Percentiles rank a stretch among this genome's conserved stretches.
phyloP scores from a whole-genome alignment of 2,888 invertebrate species.

The Stictocephala bisonia region DNA sequence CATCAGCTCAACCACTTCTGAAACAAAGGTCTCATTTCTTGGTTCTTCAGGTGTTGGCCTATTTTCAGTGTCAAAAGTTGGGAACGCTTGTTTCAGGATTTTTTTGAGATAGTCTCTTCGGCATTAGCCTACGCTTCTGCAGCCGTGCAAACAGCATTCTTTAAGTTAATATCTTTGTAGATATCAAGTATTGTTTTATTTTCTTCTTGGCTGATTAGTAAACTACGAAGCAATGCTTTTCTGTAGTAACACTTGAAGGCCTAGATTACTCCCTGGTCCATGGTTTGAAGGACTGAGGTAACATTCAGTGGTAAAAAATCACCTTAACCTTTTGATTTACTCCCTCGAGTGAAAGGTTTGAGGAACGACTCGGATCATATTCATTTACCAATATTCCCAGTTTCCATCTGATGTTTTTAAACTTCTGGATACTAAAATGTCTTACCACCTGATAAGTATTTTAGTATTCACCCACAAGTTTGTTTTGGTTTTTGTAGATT shows the following conservation, averaged over 20 bases:
- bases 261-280: conserved; percentile 58
- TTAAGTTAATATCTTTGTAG: conserved; percentile 50
- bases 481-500: conserved; percentile 40
- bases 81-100: too few relatives aligned
- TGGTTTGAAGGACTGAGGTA: conserved; percentile 58
- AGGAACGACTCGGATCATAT: conserved; percentile 52
- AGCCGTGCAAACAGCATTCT: conserved; percentile 54
- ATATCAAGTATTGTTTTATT: conserved; percentile 47
- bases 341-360: conserved; percentile 10
- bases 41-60: background rate
- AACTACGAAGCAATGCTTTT: conserved; percentile 48
- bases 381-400: conserved; percentile 49
- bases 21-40: background rate
- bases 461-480: conserved; percentile 17
- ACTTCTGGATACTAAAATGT: conserved; percentile 24
- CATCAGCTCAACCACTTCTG: background rate
- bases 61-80: conserved; percentile 3
- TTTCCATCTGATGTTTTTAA: conserved; percentile 24
- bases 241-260: conserved; percentile 52
- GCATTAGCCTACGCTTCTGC: conserved; percentile 55
- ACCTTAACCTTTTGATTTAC: conserved; percentile 51
- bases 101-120: too few relatives aligned
- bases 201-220: conserved; percentile 48
- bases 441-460: conserved; percentile 17
- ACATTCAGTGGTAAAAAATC: conserved; percentile 56